Base-by-base conservation (phyloP, 2,888 invertebrate genomes). In the Epicampocera succincta region DNA sequence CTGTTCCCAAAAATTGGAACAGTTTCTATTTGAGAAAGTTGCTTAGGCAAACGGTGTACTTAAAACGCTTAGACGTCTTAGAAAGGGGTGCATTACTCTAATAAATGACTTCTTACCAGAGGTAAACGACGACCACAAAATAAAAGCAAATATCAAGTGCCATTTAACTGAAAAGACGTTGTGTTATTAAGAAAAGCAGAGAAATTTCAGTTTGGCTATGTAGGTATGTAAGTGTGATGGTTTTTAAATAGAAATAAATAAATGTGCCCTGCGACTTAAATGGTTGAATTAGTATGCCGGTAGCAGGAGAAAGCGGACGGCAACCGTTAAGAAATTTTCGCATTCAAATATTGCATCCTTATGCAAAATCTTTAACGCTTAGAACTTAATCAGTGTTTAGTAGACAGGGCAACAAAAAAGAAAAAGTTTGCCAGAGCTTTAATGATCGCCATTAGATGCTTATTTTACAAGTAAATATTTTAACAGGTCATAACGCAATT, bases 41-140 rank as follows among this genome's bases (percentile, higher is more conserved):
- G 8, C 9, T 29, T n/a, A n/a, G 1, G 48, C 2, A 61, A 73
- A 73, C 13, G 63, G 73, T 73, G 73, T 66, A 74, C 15, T 19
- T n/a, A 48, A 63, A 58, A 42, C 58, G 58, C 56, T 65, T 46
- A 63, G 48, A 42, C 58, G 58, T 65, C 56, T 46, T 54, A 42
- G 52, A 21, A 61, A 38, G 17, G 50, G 60, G 25, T 76, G 44
- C 11, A 61, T 60, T 33, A 52, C 44, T 25, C 33, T 68, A 60
- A 38, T 50, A 48, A 74, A 54, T 48, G 63, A 65, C 63, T 74
- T 65, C 38, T 66, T 65, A 25, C 56, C 48, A 65, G 48, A 56
- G 48, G 40, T 58, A 48, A 33, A 56, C 46, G 48, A 25, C 48
- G 66, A 50, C 48, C 58, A 63, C 73, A 52, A 38, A 52, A 50